phyloP scores from a whole-genome alignment of 1,140 invertebrate genomes.

The Drosophila suzukii region DNA sequence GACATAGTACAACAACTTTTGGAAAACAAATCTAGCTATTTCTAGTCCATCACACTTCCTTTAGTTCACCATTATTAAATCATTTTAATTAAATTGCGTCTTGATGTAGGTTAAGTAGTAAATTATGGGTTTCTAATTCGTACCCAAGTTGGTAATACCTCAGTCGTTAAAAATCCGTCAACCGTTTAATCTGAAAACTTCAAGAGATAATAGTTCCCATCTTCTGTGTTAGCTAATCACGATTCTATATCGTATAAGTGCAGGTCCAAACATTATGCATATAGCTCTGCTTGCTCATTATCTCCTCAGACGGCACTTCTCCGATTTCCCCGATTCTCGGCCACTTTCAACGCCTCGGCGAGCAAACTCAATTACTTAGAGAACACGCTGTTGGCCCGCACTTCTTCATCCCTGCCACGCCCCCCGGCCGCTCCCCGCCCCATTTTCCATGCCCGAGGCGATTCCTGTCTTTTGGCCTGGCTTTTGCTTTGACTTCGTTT shows the following conservation, averaged over 20 bases:
- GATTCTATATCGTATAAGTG: not conserved
- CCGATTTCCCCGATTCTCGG: constrained; percentile 1
- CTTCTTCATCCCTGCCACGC: not conserved
- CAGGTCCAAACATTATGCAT: constrained; percentile 17
- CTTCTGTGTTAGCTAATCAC: not conserved
- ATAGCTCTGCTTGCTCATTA: constrained; percentile 27
- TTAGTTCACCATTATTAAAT: too few species aligned
- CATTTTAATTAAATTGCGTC: too few species aligned
- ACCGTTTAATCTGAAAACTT: not conserved
- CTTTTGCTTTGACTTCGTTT: constrained; percentile 26
- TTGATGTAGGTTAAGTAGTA: too few species aligned
- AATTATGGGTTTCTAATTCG: too few species aligned
- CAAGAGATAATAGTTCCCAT: not conserved
- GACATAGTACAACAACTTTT: too few species aligned
- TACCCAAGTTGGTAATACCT: not conserved
- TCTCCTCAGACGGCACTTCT: constrained; percentile 1
- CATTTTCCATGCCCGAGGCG: constrained; percentile 47
- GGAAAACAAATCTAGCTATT: too few species aligned
- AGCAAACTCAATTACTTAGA: constrained; percentile 72
- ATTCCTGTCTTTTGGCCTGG: constrained; percentile 39
- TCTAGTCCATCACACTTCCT: too few species aligned
- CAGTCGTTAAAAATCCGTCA: not conserved
- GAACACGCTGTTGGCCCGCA: constrained; percentile 51
- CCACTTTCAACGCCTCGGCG: constrained; percentile 36
- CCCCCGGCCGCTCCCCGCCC: not conserved